phyloP scores from a whole-genome alignment of 92 coral and sea anemone genomes.

The Pocillopora meandrina region DNA sequence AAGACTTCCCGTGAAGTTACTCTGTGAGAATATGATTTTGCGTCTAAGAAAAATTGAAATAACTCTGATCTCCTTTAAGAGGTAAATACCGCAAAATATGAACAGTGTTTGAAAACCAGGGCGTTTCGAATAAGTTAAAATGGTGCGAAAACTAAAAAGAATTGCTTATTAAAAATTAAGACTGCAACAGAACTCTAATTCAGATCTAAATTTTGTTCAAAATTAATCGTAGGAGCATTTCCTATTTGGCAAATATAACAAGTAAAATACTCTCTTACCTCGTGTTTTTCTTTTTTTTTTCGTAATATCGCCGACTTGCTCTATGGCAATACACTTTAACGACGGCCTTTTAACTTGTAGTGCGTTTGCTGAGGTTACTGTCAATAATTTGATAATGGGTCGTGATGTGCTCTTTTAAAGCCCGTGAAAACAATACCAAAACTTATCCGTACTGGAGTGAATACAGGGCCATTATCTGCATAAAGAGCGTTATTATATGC shows the following conservation, averaged over 20 bases:
- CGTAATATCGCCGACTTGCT: background rate
- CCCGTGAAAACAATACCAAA: slow-evolving; percentile 59
- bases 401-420: slow-evolving; percentile 74
- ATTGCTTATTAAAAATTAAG: slow-evolving; percentile 11
- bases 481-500: slow-evolving; percentile 70
- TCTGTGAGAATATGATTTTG: background rate
- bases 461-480: slow-evolving; percentile 67
- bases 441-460: slow-evolving; percentile 56
- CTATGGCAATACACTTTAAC: background rate
- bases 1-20: background rate
- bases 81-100: too few relatives aligned
- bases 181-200: background rate
- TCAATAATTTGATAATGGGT: background rate
- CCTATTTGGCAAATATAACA: background rate
- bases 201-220: background rate
- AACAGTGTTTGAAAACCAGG: background rate
- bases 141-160: slow-evolving; percentile 9
- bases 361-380: background rate
- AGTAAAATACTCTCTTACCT: background rate
- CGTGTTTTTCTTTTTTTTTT: background rate
- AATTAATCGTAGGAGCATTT: background rate
- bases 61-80: background rate
- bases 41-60: background rate
- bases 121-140: background rate
- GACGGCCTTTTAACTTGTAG: background rate